A percentile compares a stretch with the other conserved stretches of the same genome.
Evolutionary conservation across 2,113 vertebrate genomes (phyloP).

Genomic region (Bombycilla garrulus): DNA sequence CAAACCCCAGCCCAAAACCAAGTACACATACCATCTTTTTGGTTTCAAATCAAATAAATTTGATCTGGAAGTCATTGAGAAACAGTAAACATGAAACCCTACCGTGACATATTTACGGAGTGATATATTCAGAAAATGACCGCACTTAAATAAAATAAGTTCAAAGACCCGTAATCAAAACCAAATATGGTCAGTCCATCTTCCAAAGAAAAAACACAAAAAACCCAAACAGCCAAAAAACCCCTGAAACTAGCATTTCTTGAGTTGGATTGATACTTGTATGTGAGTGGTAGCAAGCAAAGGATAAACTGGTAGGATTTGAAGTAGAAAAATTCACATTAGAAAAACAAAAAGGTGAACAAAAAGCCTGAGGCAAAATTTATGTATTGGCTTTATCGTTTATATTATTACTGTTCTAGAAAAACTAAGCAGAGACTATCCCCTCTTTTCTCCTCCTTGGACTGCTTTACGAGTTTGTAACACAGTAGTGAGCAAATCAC

Average conservation of each 20-base stretch:
- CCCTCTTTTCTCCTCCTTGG: neutral
- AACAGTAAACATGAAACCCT: conserved; percentile 53
- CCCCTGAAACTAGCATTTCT: neutral
- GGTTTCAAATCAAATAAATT: conserved; percentile 25
- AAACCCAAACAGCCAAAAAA: neutral
- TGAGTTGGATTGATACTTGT: neutral
- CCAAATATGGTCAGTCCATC: conserved; percentile 22
- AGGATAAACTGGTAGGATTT: neutral
- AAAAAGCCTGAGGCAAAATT: neutral
- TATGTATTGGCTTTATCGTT: neutral
- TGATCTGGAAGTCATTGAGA: conserved; percentile 65
- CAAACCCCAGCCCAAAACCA: conserved; percentile 29
- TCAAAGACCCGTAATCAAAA: conserved; percentile 61
- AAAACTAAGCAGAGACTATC: neutral
- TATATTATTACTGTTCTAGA: neutral
- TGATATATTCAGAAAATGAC: conserved; percentile 56
- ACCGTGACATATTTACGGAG: conserved; percentile 27
- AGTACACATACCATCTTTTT: neutral
- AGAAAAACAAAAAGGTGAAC: neutral
- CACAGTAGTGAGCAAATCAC: neutral
- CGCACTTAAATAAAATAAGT: conserved; percentile 37
- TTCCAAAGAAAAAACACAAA: neutral
- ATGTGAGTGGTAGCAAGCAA: neutral
- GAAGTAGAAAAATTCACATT: neutral
- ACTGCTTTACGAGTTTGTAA: neutral